These are phyloP conservation scores for Copidosoma aretas DNA, from an alignment of 2,888 invertebrate genomes.

Conservation along the genomic window DNA sequence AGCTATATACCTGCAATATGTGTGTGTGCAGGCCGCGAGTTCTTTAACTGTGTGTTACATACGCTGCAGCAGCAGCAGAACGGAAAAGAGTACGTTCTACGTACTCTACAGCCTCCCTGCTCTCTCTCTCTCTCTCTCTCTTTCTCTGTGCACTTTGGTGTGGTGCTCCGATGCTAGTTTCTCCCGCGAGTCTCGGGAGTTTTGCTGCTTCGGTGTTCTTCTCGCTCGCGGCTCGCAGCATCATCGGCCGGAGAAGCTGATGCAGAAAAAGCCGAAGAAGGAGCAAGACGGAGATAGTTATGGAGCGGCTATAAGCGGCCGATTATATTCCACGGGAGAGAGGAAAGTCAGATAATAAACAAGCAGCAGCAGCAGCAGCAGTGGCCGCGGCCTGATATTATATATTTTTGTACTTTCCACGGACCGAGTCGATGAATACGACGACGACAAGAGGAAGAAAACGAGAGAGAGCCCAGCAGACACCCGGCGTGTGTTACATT, in stretches of 20 bases:
- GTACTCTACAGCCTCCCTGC: background rate
- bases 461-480: conserved; percentile 36
- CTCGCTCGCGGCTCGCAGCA: no score
- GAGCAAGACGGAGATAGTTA: conserved; percentile 38
- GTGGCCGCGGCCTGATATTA: conserved; percentile 22
- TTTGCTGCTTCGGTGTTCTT: no score
- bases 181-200: background rate
- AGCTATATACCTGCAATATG: no score
- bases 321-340: conserved; percentile 1
- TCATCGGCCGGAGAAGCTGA: background rate
- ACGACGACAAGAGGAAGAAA: conserved; percentile 42
- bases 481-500: no score
- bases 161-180: background rate
- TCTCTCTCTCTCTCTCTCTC: background rate
- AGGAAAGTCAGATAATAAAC: conserved; percentile 26
- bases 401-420: conserved; percentile 32
- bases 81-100: background rate
- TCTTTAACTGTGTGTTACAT: background rate
- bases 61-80: background rate
- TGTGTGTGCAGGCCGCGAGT: no score
- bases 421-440: conserved; percentile 35
- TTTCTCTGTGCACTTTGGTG: background rate
- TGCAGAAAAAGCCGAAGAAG: conserved; percentile 18
- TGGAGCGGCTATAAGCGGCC: background rate
- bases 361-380: conserved; percentile 9